Conservation (phyloP, 2,797 vertebrate genomes). For the Parauchenoglanis punctatus region DNA sequence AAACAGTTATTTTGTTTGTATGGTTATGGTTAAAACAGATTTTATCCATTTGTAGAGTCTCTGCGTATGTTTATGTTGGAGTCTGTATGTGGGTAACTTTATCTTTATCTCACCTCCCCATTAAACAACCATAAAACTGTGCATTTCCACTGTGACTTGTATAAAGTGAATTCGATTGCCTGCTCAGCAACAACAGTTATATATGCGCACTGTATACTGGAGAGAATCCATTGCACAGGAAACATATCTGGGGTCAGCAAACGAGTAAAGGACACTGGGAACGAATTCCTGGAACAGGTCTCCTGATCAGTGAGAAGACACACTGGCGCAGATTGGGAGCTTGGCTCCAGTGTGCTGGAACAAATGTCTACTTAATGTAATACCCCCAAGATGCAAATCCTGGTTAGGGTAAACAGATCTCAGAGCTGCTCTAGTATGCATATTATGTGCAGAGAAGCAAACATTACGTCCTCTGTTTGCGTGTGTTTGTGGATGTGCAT, state of each 20-base stretch:
- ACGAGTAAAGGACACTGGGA: constrained; percentile 48
- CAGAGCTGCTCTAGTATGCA: constrained; percentile 15
- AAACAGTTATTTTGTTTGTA: not conserved
- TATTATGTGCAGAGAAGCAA: constrained; percentile 30
- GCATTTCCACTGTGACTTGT: constrained; percentile 30
- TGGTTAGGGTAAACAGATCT: constrained; percentile 42
- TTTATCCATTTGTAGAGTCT: constrained; percentile 42
- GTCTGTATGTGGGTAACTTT: constrained; percentile 31
- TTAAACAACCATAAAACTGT: constrained; percentile 39
- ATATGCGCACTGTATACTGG: constrained; percentile 40
- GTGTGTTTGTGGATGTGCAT: constrained; percentile 27
- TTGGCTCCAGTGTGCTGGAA: constrained; percentile 27
- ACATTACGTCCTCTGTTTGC: constrained; percentile 36
- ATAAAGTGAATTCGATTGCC: not conserved
- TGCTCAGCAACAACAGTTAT: constrained; percentile 54
- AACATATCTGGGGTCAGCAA: constrained; percentile 52
- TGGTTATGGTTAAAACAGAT: constrained; percentile 5
- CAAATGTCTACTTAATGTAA: constrained; percentile 41
- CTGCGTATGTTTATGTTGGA: constrained; percentile 34
- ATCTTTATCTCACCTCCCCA: constrained; percentile 2
- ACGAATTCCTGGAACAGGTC: constrained; percentile 35
- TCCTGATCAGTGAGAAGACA: constrained; percentile 34
- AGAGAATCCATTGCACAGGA: constrained; percentile 48
- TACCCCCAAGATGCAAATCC: constrained; percentile 47
- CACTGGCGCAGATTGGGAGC: constrained; percentile 33